Evolutionary conservation across 2,797 vertebrate species (phyloP).

Genomic region (Lophius americanus): DNA sequence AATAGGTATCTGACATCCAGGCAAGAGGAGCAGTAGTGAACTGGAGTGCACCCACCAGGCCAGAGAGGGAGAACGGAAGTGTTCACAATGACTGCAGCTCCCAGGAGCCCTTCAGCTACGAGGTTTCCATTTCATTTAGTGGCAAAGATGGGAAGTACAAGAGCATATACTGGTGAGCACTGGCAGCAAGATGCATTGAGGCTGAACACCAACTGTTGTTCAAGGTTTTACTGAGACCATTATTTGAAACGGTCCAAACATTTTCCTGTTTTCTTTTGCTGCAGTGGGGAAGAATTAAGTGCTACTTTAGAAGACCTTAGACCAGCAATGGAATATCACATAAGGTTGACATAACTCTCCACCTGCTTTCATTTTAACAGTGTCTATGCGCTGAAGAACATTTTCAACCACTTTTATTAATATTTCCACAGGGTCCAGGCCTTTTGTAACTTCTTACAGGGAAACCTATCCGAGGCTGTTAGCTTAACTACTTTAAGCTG

Average conservation of each 20-base stretch:
- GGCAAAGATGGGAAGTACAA: constrained; percentile 94
- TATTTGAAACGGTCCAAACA: constrained; percentile 3
- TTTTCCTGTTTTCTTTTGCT: constrained; percentile 17
- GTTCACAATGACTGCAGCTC: constrained; percentile 63
- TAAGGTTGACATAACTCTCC: constrained; percentile 78
- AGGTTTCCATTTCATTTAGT: constrained; percentile 88
- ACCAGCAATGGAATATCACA: constrained; percentile 95
- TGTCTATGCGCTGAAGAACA: constrained; percentile 6
- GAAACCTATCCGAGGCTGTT: constrained; percentile 88
- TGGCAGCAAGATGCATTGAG: not conserved
- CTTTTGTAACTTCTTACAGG: constrained; percentile 88
- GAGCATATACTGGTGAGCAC: constrained; percentile 86
- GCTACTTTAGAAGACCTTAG: constrained; percentile 92
- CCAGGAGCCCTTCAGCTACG: constrained; percentile 84
- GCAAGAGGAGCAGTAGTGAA: constrained; percentile 84
- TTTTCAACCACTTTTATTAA: constrained; percentile 29
- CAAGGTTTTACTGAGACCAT: not conserved
- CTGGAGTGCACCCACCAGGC: constrained; percentile 86
- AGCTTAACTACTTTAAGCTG: constrained; percentile 93
- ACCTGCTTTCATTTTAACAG: not conserved
- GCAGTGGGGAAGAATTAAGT: constrained; percentile 90
- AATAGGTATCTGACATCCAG: constrained; percentile 90
- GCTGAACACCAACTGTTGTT: not conserved
- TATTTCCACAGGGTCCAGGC: constrained; percentile 87
- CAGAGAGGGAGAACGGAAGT: constrained; percentile 74